phyloP scores from a whole-genome alignment of 2,113 vertebrate species.

The Oreochromis tanganicae region DNA sequence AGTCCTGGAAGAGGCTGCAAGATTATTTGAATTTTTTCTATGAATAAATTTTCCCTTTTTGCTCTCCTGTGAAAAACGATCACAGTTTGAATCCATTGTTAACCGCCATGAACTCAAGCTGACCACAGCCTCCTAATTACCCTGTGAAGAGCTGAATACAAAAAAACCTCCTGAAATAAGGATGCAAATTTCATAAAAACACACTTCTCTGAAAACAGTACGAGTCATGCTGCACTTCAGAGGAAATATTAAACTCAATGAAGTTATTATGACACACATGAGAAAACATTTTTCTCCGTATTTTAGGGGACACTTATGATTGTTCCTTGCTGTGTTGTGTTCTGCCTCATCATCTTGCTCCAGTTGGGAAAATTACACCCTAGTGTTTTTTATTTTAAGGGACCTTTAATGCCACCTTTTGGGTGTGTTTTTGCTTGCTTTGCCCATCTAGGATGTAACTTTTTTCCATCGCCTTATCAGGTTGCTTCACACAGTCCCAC shows the following conservation, averaged over 20 bases:
- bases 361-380: neutral
- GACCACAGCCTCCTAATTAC: neutral
- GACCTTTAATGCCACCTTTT: neutral
- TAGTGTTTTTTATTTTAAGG: neutral
- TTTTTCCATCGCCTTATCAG: neutral
- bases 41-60: neutral
- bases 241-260: neutral
- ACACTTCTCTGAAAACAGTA: neutral
- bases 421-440: neutral
- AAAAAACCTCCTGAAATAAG: neutral
- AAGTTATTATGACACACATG: neutral
- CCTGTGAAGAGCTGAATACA: neutral
- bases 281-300: neutral
- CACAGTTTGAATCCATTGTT: neutral
- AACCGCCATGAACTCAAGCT: neutral
- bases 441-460: neutral
- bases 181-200: neutral
- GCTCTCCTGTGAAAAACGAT: neutral
- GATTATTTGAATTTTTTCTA: neutral
- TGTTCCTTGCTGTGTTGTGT: neutral
- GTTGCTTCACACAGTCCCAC: neutral
- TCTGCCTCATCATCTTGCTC: neutral
- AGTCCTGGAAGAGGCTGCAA: neutral
- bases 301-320: neutral
- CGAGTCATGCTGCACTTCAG: neutral